Evolutionary conservation across 2,888 invertebrate genomes (phyloP).

Genomic region (Cepaea hortensis): DNA sequence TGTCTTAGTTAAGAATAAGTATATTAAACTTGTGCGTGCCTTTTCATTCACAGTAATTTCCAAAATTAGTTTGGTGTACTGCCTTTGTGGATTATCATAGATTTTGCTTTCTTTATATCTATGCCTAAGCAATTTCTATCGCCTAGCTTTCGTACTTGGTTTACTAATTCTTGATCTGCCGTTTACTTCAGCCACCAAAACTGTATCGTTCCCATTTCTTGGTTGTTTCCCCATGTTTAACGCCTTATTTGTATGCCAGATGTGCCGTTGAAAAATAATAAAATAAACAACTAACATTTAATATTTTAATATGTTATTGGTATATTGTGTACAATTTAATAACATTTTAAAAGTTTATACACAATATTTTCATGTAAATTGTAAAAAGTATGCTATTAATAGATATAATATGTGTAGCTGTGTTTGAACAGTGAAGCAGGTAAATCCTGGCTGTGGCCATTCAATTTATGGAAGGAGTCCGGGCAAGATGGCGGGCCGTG

Average conservation of each 20-base stretch:
- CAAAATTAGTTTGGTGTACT: background rate
- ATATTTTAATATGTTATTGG: background rate
- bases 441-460: too few species aligned
- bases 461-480: too few species aligned
- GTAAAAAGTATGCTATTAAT: background rate
- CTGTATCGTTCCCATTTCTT: background rate
- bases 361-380: background rate
- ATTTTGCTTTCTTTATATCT: background rate
- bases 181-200: too few species aligned
- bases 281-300: background rate
- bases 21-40: too few species aligned
- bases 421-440: too few species aligned
- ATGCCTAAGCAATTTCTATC: too few species aligned
- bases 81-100: background rate
- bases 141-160: too few species aligned
- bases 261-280: background rate
- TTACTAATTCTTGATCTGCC: too few species aligned
- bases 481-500: too few species aligned
- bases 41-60: background rate
- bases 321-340: background rate
- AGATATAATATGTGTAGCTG: too few species aligned
- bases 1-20: too few species aligned
- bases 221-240: background rate
- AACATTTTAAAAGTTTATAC: background rate
- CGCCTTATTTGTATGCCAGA: too few species aligned